A percentile compares a stretch with the other conserved stretches of the same genome.
These are phyloP conservation scores for Taeniopygia guttata DNA, from an alignment of 2,797 vertebrate genomes.

Conservation along the genomic window DNA sequence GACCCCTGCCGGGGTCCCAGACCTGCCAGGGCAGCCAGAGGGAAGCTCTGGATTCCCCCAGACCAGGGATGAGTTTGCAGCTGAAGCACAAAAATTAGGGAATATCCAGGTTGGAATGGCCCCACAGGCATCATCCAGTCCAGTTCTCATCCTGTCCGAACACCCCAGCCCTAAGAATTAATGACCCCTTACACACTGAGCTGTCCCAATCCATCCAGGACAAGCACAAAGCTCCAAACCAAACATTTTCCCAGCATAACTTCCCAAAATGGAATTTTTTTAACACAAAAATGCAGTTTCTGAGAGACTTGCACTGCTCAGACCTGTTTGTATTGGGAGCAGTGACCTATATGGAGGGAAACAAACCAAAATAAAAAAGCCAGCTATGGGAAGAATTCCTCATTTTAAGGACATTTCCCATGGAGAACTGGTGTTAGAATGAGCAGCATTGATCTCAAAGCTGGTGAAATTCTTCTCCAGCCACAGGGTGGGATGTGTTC, in stretches of 20 bases:
- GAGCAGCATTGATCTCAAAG: not conserved
- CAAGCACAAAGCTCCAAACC: not conserved
- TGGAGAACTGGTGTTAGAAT: not conserved
- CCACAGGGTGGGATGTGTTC: not conserved
- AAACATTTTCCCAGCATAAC: fast-evolving
- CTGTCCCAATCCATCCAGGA: not conserved
- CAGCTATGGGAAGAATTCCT: not conserved
- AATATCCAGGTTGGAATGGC: not conserved
- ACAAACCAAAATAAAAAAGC: fast-evolving
- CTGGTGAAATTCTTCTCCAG: not conserved
- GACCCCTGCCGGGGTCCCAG: too few species aligned
- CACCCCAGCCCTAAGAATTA: not conserved
- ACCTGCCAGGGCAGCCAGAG: too few species aligned
- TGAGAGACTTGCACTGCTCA: not conserved
- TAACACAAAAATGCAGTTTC: not conserved
- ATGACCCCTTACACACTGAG: not conserved
- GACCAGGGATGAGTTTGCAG: not conserved
- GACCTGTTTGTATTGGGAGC: not conserved
- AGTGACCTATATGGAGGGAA: not conserved
- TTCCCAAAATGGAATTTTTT: not conserved
- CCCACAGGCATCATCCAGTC: not conserved
- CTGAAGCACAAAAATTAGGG: not conserved
- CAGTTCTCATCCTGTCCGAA: not conserved
- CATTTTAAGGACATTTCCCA: not conserved
- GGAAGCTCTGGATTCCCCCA: too few species aligned